Conservation (phyloP, 2,797 vertebrate genomes). For the Danio choprae region DNA sequence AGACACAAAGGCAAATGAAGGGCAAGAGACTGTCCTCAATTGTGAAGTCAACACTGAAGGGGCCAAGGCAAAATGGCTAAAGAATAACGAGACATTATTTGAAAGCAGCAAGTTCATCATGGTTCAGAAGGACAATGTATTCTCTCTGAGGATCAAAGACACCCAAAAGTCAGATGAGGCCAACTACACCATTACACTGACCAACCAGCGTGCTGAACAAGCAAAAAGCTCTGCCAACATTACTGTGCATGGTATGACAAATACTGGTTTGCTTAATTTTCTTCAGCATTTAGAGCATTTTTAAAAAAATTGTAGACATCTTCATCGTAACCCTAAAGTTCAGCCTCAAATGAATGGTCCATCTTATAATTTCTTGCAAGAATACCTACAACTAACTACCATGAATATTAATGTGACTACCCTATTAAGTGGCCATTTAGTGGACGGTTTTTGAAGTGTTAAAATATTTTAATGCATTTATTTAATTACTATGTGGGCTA, state of each 20-base stretch:
- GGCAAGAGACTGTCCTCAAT: constrained; percentile 91
- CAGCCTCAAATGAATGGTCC: no score
- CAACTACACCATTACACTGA: constrained; percentile 83
- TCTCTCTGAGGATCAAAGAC: constrained; percentile 91
- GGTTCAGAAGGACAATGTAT: constrained; percentile 91
- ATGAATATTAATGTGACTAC: not conserved
- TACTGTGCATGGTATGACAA: constrained; percentile 85
- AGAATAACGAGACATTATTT: constrained; percentile 90
- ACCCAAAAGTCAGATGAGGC: constrained; percentile 86
- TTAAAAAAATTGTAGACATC: no score
- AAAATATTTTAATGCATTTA: no score
- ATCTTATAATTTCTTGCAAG: no score
- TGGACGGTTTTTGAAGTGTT: not conserved
- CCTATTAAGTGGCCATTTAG: not conserved
- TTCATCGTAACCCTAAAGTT: no score
- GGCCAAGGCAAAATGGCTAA: constrained; percentile 98
- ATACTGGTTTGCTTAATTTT: constrained; percentile 27
- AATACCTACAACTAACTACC: not conserved
- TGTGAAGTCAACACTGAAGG: constrained; percentile 96
- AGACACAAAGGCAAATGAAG: constrained; percentile 87
- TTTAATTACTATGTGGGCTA: no score
- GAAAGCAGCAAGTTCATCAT: constrained; percentile 94
- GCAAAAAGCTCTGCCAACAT: constrained; percentile 87
- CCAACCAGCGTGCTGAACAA: constrained; percentile 91
- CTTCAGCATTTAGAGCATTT: no score